Evolutionary conservation across 2,113 vertebrate species (phyloP), one percentile per base, ranked within the genome.

Genomic region (Colinus virginianus): DNA sequence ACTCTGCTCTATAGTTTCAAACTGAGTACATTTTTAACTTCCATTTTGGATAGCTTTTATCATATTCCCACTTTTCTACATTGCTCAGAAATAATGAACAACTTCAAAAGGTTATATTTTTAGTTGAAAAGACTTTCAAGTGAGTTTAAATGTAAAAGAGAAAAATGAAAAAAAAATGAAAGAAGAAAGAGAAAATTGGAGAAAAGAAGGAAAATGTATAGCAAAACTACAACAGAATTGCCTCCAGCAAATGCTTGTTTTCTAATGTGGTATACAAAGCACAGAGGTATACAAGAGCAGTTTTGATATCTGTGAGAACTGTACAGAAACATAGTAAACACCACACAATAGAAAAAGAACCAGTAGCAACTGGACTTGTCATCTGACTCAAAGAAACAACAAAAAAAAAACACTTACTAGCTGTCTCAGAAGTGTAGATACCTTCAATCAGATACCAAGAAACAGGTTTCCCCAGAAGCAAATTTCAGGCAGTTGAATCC

Each of bases 21-120:
- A 78, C 30, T n/a, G 71, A 90, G 48, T 88, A 63, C 30, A 56
- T 74, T 92, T 92, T 92, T 82, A 83, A 92, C 78, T 87, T 92
- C 82, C 81, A 80, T 89, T 94, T 90, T 88, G 49, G 38, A 74
- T 56, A 87, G 70, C 90, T 95, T 95, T 95, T 90, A 85, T 94
- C 75, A 64, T 79, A 68, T 67, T 79, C 81, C 38, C 64, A 63
- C 78, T 91, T 85, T 76, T 63, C 16, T 79, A 64, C 61, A 94
- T 71, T 89, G 21, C 76, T 94, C 5, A 9, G 36, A 32, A 95
- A 94, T 92, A 91, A 91, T 56, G 67, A 93, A 91, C 3, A 0
- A 87, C 84, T 95, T 96, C 89, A 92, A 91, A 96, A 94, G 78
- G 61, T 93, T 92, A 43, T 87, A 80, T 78, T 91, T 94, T 93